phyloP scores from a whole-genome alignment of 2,797 vertebrate species.

The Anguilla obscura region DNA sequence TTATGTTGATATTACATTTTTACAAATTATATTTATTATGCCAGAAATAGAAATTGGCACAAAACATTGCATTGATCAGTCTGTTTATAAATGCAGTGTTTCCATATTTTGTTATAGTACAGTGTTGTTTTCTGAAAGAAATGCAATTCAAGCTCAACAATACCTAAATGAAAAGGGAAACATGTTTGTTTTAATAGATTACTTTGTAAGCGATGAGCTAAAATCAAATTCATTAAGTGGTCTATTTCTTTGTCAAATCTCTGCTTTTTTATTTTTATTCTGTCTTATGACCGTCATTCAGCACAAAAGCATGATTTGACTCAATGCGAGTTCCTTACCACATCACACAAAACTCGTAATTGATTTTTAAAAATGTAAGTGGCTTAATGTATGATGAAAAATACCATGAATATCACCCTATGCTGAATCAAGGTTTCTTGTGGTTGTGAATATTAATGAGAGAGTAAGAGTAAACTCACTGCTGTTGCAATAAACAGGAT shows the following conservation, averaged over 20 bases:
- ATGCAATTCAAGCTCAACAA: too few species aligned
- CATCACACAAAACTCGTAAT: not conserved
- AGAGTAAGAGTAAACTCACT: slow-evolving; percentile 65
- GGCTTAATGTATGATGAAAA: not conserved
- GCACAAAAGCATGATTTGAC: slow-evolving; percentile 61
- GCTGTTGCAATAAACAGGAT: slow-evolving; percentile 63
- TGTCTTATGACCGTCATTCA: slow-evolving; percentile 68
- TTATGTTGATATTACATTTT: too few species aligned
- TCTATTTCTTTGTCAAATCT: slow-evolving; percentile 39
- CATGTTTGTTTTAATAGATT: not conserved
- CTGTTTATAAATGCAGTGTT: too few species aligned
- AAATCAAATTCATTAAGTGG: not conserved
- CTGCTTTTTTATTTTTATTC: slow-evolving; percentile 57
- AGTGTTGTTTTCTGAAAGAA: too few species aligned
- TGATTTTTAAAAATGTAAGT: not conserved
- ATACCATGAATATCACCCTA: slow-evolving; percentile 24
- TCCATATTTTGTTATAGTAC: too few species aligned
- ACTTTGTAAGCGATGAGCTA: not conserved
- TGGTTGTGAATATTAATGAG: slow-evolving; percentile 70
- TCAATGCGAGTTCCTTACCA: slow-evolving; percentile 58
- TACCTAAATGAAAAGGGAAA: too few species aligned
- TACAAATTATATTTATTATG: too few species aligned
- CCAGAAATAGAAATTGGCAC: too few species aligned
- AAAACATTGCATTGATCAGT: too few species aligned
- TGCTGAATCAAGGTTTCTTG: slow-evolving; percentile 66